Evolutionary conservation across 2,888 invertebrate species (phyloP).

Genomic region (Apoderus coryli): DNA sequence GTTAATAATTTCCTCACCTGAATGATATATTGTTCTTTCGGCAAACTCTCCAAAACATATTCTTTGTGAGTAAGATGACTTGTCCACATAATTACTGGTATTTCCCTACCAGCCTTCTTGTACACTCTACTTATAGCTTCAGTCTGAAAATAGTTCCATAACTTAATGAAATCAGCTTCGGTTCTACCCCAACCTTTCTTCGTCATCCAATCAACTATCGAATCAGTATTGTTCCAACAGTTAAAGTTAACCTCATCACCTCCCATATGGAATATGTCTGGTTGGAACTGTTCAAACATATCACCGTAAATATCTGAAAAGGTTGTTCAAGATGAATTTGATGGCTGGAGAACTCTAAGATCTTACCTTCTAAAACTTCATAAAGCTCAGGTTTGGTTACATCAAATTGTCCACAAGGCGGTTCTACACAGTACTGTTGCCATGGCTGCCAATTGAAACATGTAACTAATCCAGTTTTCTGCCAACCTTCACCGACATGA

Average conservation of each 20-base stretch:
- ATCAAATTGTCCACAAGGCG: conserved; percentile 75
- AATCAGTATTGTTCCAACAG: conserved; percentile 64
- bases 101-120: conserved; percentile 35
- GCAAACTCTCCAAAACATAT: conserved; percentile 48
- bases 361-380: conserved; percentile 39
- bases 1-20: too few species aligned
- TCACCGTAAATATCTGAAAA: conserved; percentile 54
- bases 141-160: conserved; percentile 66
- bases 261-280: conserved; percentile 79
- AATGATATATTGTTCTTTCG: conserved; percentile 63
- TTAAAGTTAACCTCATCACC: conserved; percentile 58
- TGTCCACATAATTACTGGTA: conserved; percentile 66
- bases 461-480: conserved; percentile 48
- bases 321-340: too few species aligned
- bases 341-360: background rate
- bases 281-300: conserved; percentile 54
- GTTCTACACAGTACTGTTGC: conserved; percentile 58
- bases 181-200: conserved; percentile 40
- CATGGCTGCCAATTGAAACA: conserved; percentile 66
- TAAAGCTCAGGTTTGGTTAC: conserved; percentile 56
- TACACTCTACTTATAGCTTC: conserved; percentile 42
- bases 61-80: conserved; percentile 57
- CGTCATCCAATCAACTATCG: conserved; percentile 54
- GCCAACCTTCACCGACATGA: conserved; percentile 80
- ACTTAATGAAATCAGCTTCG: conserved; percentile 43